phyloP scores from a whole-genome alignment of 2,113 vertebrate species.

The Planiliza haematocheilus region DNA sequence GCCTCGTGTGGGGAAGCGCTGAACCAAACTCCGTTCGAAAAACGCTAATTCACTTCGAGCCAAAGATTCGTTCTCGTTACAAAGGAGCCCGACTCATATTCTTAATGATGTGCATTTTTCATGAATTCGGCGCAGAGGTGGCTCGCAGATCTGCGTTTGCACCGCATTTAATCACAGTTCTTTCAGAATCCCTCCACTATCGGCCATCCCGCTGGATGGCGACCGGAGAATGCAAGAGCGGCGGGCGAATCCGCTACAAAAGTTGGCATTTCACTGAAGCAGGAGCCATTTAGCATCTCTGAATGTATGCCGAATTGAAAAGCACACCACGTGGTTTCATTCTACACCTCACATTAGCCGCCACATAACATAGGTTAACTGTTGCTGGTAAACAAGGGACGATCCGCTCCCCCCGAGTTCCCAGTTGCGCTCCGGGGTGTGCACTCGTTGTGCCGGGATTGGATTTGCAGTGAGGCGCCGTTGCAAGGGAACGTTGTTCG shows the following conservation, averaged over 20 bases:
- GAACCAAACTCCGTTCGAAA: conserved; percentile 27
- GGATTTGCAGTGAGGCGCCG: conserved; percentile 33
- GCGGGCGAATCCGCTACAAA: not conserved
- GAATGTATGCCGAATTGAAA: conserved; percentile 22
- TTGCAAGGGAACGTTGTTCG: conserved; percentile 39
- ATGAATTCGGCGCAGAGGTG: conserved; percentile 9
- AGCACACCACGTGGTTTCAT: fast-evolving
- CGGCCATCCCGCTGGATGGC: not conserved
- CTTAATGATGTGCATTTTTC: fast-evolving
- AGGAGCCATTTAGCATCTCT: not conserved
- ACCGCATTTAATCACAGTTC: conserved; percentile 11
- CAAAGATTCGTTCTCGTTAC: fast-evolving
- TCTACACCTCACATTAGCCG: fast-evolving
- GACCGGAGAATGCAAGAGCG: fast-evolving
- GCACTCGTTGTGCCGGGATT: not conserved
- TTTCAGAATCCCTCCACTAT: not conserved
- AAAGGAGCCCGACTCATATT: fast-evolving
- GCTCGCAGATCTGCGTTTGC: fast-evolving
- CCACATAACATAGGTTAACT: not conserved
- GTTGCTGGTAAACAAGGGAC: not conserved
- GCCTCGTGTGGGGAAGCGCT: not conserved
- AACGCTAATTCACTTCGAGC: not conserved
- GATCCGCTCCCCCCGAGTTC: not conserved
- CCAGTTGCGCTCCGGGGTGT: conserved; percentile 30
- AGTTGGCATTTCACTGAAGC: conserved; percentile 22